Evolutionary conservation across 2,888 invertebrate species (phyloP), one percentile per base, ranked within the genome.

Genomic region (Volucella inanis): DNA sequence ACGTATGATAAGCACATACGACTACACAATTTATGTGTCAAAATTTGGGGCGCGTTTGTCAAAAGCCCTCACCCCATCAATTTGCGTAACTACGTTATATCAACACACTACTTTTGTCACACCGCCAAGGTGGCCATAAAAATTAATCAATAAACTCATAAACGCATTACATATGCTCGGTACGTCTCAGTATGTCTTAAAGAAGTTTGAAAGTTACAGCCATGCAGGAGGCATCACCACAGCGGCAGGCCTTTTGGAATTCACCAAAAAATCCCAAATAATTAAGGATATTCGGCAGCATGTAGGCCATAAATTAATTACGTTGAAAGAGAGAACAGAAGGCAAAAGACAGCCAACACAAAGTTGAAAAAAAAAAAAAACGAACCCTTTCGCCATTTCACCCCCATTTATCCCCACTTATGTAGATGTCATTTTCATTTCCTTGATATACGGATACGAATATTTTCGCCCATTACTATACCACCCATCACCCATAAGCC

Each of bases 251-350:
- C 11, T 2, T 18, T 50, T 31, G 64, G 64, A 74, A 61, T 67
- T 76, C 9, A 10, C 50, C 22, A 43, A 76, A 64, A 76, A 76
- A 76, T 77, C 68, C 68, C 14, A 68, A 77, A 61, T 68, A 68
- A 68, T 62, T 68, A 68, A 68, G 52, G 52, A 77, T 68, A 77
- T 68, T 77, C 76, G 76, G 62, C 31, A 31, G 31, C 76, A 61
- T 52, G 52, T 61, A 68, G 61, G 54, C 45, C 76, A 68, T 77
- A 77, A 74, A 68, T 77, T 77, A 77, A 77, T 77, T 77, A 68
- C 39, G 52, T n/a, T 31, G 1, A 52, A 43, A 55, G 18, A 38
- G 39, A 45, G 39, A 55, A n/a, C n/a, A 8, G n/a, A 11, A 9
- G 12, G 38, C 39, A 57, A 8, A 64, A 45, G 31, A 38, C 41